Percentiles rank a stretch among this genome's conserved stretches.
These are phyloP conservation scores for Phalacrocorax pelagicus DNA, from an alignment of 2,113 vertebrate genomes.

Conservation along the genomic window DNA sequence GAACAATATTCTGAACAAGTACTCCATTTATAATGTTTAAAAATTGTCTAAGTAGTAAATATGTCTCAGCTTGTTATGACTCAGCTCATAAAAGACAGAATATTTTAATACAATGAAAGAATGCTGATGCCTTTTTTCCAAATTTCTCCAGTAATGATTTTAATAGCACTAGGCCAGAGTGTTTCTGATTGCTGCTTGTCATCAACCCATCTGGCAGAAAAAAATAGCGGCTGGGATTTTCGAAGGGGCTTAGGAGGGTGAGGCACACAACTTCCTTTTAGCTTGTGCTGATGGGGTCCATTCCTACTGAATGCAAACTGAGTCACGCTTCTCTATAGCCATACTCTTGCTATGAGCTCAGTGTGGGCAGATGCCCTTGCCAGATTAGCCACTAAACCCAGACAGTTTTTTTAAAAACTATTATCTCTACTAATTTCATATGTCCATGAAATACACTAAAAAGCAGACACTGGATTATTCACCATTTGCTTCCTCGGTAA, in stretches of 20 bases:
- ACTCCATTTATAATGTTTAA: slow-evolving; percentile 31
- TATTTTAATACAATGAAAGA: slow-evolving; percentile 50
- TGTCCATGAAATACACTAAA: not conserved
- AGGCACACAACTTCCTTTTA: not conserved
- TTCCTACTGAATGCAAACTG: not conserved
- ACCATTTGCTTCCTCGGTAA: not conserved
- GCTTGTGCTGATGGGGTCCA: not conserved
- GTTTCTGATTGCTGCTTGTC: slow-evolving; percentile 56
- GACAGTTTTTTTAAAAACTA: not conserved
- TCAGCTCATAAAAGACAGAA: slow-evolving; percentile 33
- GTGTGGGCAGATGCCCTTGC: not conserved
- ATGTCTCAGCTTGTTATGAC: slow-evolving; percentile 54
- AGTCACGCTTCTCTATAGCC: not conserved
- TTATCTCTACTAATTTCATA: not conserved
- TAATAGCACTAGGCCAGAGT: slow-evolving; percentile 25
- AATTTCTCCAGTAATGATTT: slow-evolving; percentile 40
- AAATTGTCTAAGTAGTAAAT: slow-evolving; percentile 44
- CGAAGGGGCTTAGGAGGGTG: not conserved
- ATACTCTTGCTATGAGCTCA: not conserved
- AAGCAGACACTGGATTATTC: not conserved
- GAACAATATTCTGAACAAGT: slow-evolving; percentile 30
- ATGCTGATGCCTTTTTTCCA: slow-evolving; percentile 23
- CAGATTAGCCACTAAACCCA: not conserved
- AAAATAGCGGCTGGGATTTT: slow-evolving; percentile 22
- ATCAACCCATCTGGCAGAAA: slow-evolving; percentile 23